Evolutionary conservation across 1,140 invertebrate genomes (phyloP).

Genomic region (Vollenhovia emeryi): DNA sequence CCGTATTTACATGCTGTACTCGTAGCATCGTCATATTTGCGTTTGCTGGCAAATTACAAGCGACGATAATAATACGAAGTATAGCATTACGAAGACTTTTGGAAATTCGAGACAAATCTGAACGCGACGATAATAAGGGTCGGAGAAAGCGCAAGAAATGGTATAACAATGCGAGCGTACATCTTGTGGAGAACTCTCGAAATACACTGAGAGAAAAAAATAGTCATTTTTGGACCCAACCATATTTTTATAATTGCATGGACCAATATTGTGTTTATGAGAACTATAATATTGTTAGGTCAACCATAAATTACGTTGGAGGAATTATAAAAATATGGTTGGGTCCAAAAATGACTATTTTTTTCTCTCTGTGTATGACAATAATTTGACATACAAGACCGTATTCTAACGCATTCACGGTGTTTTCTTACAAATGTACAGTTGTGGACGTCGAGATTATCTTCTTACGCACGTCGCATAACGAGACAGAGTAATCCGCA

Average conservation of each 20-base stretch:
- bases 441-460: background rate
- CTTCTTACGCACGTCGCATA: background rate
- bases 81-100: background rate
- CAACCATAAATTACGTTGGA: too few species aligned
- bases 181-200: background rate
- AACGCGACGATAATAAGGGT: background rate
- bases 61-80: background rate
- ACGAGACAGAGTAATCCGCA: background rate
- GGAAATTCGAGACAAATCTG: background rate
- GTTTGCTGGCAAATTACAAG: background rate
- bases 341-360: too few species aligned
- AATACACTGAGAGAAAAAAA: too few species aligned
- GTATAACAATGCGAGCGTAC: background rate
- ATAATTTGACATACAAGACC: background rate
- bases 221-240: too few species aligned
- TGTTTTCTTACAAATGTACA: background rate
- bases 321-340: too few species aligned
- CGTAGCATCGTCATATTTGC: background rate
- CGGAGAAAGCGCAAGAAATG: background rate
- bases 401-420: background rate
- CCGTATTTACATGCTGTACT: background rate
- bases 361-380: too few species aligned
- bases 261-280: too few species aligned
- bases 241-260: too few species aligned
- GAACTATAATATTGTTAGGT: too few species aligned